Conservation (phyloP, 1,140 invertebrate genomes). For the Orchestia grillus region DNA sequence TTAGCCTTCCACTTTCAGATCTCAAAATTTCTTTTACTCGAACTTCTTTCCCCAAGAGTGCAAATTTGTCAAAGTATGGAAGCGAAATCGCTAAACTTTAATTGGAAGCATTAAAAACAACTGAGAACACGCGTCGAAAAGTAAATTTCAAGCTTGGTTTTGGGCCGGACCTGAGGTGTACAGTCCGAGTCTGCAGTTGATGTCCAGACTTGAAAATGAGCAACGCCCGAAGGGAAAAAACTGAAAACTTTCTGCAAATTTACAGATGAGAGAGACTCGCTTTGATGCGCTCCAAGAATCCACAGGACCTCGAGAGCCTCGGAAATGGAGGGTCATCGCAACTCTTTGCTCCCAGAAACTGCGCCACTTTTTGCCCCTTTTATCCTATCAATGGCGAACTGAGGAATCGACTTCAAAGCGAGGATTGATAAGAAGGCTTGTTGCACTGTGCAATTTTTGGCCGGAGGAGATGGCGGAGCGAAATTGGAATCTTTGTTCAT, state of each 20-base stretch:
- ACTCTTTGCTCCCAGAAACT: background rate
- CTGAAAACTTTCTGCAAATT: background rate
- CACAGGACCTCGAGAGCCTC: background rate
- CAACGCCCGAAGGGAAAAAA: background rate
- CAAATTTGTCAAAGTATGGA: background rate
- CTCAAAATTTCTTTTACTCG: background rate
- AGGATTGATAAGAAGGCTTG: background rate
- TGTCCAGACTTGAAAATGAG: background rate
- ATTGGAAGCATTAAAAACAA: background rate
- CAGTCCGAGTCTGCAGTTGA: background rate
- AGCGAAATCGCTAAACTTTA: background rate
- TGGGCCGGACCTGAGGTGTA: background rate
- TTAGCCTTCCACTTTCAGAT: background rate
- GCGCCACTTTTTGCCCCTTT: background rate
- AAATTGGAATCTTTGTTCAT: background rate
- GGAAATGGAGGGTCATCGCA: conserved; percentile 5
- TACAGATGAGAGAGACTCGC: conserved; percentile 6
- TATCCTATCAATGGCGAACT: background rate
- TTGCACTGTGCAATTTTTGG: background rate
- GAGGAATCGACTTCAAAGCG: background rate
- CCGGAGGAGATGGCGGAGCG: background rate
- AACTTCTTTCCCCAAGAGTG: background rate
- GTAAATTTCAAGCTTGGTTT: background rate
- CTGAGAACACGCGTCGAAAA: background rate
- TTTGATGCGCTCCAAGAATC: background rate